phyloP scores from a whole-genome alignment of 1,140 invertebrate genomes.

The Harlomillsia oculata region DNA sequence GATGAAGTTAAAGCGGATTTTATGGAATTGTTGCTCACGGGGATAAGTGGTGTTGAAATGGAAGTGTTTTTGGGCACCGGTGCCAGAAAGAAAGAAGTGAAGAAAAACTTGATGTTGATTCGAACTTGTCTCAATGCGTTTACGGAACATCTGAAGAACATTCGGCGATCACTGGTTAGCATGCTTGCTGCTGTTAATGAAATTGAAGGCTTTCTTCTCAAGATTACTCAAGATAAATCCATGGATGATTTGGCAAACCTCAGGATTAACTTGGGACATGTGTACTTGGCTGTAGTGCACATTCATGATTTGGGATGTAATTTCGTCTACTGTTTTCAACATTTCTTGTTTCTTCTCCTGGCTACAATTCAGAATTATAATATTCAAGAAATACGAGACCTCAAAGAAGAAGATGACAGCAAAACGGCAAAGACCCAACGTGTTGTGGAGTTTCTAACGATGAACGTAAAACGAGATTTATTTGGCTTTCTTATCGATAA shows the following conservation, averaged over 20 bases:
- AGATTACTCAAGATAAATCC: slow-evolving; percentile 13
- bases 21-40: slow-evolving; percentile 25
- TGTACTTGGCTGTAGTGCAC: slow-evolving; percentile 20
- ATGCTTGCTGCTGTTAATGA: slow-evolving; percentile 26
- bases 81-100: slow-evolving; percentile 27
- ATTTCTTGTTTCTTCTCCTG: slow-evolving; percentile 28
- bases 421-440: slow-evolving; percentile 19
- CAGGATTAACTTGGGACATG: slow-evolving; percentile 18
- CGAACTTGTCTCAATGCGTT: slow-evolving; percentile 10
- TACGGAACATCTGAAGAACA: slow-evolving; percentile 21
- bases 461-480: slow-evolving; percentile 16
- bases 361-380: slow-evolving; percentile 27
- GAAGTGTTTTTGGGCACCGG: slow-evolving; percentile 24
- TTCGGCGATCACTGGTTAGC: slow-evolving; percentile 21
- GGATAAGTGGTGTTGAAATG: slow-evolving; percentile 26
- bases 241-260: not conserved
- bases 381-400: slow-evolving; percentile 26
- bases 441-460: slow-evolving; percentile 22
- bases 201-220: slow-evolving; percentile 22
- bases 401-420: slow-evolving; percentile 30
- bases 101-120: slow-evolving; percentile 17
- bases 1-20: slow-evolving; percentile 21
- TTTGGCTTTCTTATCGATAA: slow-evolving; percentile 22
- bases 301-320: slow-evolving; percentile 22
- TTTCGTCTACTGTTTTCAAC: slow-evolving; percentile 11